Conservation (phyloP, 1,140 invertebrate species). For the Acromyrmex echinatior region DNA sequence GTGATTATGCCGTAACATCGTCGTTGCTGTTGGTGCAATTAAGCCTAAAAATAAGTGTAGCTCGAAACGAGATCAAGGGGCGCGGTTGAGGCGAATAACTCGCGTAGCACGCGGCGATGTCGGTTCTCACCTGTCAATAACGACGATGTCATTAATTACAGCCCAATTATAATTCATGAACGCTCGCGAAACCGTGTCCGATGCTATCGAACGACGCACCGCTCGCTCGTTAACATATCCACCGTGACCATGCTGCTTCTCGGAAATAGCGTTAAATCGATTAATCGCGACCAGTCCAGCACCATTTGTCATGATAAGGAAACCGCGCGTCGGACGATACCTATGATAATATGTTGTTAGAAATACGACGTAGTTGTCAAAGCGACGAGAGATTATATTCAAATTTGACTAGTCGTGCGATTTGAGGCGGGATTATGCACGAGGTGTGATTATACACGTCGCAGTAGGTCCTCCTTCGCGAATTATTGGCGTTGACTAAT, state of each 20-base stretch:
- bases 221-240: constrained; percentile 75
- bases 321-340: constrained; percentile 22
- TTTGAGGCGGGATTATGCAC: neutral
- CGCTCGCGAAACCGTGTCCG: constrained; percentile 69
- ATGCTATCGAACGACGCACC: constrained; percentile 65
- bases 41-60: constrained; percentile 76
- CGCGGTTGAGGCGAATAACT: constrained; percentile 66
- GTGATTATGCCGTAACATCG: constrained; percentile 75
- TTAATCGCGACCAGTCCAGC: constrained; percentile 66
- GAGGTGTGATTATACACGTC: neutral
- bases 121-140: constrained; percentile 77
- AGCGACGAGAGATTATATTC: constrained; percentile 43
- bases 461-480: neutral
- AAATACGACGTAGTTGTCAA: neutral
- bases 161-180: constrained; percentile 80
- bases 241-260: constrained; percentile 46
- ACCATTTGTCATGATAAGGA: constrained; percentile 66
- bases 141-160: constrained; percentile 82
- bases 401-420: constrained; percentile 33
- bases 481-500: constrained; percentile 48
- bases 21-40: constrained; percentile 72
- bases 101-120: constrained; percentile 45
- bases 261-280: constrained; percentile 71
- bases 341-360: constrained; percentile 47
- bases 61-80: constrained; percentile 63